Conservation (phyloP, 2,888 invertebrate species). For the Tinea trinotella region DNA sequence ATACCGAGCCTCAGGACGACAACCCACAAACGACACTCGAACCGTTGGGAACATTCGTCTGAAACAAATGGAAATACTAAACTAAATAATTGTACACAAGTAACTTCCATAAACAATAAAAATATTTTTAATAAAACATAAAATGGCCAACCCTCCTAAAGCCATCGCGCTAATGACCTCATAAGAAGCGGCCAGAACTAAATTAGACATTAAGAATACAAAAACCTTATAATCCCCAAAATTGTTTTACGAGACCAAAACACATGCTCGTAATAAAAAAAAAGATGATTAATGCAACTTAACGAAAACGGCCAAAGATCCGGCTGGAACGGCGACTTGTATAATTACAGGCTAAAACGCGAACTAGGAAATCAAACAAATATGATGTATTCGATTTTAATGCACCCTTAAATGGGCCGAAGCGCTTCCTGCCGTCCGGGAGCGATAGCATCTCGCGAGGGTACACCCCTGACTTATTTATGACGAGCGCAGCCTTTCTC, state of each 20-base stretch:
- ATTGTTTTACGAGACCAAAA: conserved; percentile 64
- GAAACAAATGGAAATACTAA: conserved; percentile 26
- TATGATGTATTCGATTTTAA: conserved; percentile 74
- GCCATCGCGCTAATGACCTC: conserved; percentile 56
- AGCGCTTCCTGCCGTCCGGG: conserved; percentile 63
- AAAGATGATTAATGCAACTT: conserved; percentile 68
- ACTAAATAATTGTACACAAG: neutral
- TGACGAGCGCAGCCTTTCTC: conserved; percentile 42
- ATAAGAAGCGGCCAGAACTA: conserved; percentile 52
- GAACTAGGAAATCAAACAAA: conserved; percentile 74
- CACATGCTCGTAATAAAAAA: conserved; percentile 64
- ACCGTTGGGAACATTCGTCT: conserved; percentile 99
- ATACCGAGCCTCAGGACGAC: conserved; percentile 87
- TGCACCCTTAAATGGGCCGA: conserved; percentile 71
- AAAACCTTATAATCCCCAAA: conserved; percentile 57
- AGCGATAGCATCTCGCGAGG: conserved; percentile 53
- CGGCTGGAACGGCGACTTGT: conserved; percentile 65
- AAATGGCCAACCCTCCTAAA: conserved; percentile 28
- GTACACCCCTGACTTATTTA: conserved; percentile 52
- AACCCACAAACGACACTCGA: conserved; percentile 91
- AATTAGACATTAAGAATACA: conserved; percentile 61
- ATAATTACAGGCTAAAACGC: conserved; percentile 70
- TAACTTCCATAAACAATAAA: conserved; percentile 28
- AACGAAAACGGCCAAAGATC: conserved; percentile 60
- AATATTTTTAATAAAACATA: conserved; percentile 24